Percentiles rank a stretch among this genome's conserved stretches.
phyloP scores from a whole-genome alignment of 2,797 vertebrate species.

The Lateolabrax maculatus region DNA sequence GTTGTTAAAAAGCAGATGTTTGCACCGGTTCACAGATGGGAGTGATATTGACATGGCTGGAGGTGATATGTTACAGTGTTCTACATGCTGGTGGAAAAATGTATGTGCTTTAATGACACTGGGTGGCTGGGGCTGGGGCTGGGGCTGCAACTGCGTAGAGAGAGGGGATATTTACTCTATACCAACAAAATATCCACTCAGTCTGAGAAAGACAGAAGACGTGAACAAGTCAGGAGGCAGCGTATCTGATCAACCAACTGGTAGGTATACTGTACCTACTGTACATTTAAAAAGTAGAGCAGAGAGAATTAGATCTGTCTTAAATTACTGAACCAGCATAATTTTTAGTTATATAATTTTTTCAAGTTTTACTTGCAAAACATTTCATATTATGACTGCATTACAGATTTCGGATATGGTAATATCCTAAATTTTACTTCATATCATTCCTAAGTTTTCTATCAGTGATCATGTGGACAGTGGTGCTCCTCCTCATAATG shows the following conservation, averaged over 20 bases:
- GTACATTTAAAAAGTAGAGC: conserved; percentile 22
- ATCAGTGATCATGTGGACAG: conserved; percentile 72
- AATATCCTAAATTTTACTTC: neutral
- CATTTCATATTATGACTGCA: neutral
- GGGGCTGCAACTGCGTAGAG: conserved; percentile 33
- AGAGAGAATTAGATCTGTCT: neutral
- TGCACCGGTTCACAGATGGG: conserved; percentile 70
- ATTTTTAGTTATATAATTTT: too few species aligned
- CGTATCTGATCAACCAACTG: conserved; percentile 40
- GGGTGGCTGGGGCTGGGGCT: conserved; percentile 41
- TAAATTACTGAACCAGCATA: neutral
- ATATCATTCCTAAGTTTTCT: conserved; percentile 12
- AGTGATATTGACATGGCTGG: conserved; percentile 76
- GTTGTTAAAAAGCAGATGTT: conserved; percentile 85
- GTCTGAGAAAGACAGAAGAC: conserved; percentile 48
- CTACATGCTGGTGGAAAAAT: conserved; percentile 64
- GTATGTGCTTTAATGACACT: conserved; percentile 59
- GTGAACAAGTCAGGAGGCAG: conserved; percentile 46
- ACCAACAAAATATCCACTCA: conserved; percentile 52
- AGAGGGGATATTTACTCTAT: conserved; percentile 61
- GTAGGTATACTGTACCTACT: conserved; percentile 54
- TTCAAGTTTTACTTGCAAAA: neutral
- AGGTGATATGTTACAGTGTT: conserved; percentile 67
- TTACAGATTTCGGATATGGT: neutral
- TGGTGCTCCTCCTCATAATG: conserved; percentile 68